A percentile compares a stretch with the other conserved stretches of the same genome.
Evolutionary conservation across 2,797 vertebrate species (phyloP).

Genomic region (Melanogrammus aeglefinus): DNA sequence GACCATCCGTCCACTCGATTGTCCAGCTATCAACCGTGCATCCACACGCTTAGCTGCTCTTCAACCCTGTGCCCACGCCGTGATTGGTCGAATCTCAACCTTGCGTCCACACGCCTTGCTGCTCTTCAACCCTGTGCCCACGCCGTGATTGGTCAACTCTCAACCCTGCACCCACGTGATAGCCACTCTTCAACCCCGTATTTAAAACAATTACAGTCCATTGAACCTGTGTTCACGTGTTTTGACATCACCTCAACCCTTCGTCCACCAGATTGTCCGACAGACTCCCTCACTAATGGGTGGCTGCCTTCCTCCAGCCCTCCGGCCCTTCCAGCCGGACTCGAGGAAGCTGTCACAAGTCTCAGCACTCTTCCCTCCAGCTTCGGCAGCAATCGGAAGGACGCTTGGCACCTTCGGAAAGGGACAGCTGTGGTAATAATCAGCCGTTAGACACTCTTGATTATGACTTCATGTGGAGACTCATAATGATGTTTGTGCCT

Average conservation of each 20-base stretch:
- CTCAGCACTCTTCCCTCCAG: neutral
- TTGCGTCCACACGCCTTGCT: neutral
- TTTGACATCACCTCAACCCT: too few relatives aligned
- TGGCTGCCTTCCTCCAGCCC: too few relatives aligned
- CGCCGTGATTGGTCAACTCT: neutral
- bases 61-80: neutral
- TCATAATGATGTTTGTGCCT: neutral
- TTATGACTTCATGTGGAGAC: neutral
- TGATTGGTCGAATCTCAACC: neutral
- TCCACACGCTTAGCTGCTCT: neutral
- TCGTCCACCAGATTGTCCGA: too few relatives aligned
- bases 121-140: neutral
- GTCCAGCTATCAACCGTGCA: neutral
- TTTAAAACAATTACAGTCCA: too few relatives aligned
- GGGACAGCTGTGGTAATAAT: constrained; percentile 1
- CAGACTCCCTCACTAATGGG: too few relatives aligned
- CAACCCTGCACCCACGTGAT: neutral
- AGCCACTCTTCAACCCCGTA: too few relatives aligned
- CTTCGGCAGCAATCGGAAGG: neutral
- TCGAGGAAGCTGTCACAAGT: too few relatives aligned
- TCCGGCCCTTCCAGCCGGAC: too few relatives aligned
- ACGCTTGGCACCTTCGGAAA: neutral
- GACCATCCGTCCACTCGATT: neutral
- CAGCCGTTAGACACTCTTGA: neutral
- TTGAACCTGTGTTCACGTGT: too few relatives aligned